A percentile compares a stretch with the other conserved stretches of the same genome.
Conservation (phyloP, 2,888 invertebrate genomes). For the Palloptera scutellata region DNA sequence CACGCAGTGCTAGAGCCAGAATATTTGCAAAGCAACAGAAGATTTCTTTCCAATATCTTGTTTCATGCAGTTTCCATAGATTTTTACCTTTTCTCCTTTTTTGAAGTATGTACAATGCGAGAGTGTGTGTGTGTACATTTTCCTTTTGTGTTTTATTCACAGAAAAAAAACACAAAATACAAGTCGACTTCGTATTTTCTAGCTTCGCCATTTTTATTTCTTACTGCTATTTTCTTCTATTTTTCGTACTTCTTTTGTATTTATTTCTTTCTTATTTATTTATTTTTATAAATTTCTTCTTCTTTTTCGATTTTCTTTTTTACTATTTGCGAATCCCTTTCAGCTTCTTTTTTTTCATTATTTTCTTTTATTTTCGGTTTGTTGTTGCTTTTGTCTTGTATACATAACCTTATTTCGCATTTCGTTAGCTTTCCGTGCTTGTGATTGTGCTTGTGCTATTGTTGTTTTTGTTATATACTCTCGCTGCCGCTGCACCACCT, state of each 20-base stretch:
- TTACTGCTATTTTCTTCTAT: neutral
- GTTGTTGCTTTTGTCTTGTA: slow-evolving; percentile 42
- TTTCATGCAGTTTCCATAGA: too few relatives aligned
- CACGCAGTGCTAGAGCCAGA: too few relatives aligned
- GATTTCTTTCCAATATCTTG: too few relatives aligned
- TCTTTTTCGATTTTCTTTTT: neutral
- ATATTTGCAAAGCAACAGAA: too few relatives aligned
- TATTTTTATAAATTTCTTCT: neutral
- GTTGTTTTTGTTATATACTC: slow-evolving; percentile 4
- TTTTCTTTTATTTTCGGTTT: slow-evolving; percentile 10
- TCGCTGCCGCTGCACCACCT: neutral
- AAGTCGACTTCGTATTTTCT: too few relatives aligned
- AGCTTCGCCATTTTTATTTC: too few relatives aligned
- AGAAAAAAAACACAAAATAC: too few relatives aligned
- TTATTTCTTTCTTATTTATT: slow-evolving; percentile 1
- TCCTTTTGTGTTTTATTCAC: too few relatives aligned
- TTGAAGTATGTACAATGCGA: too few relatives aligned
- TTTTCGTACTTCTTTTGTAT: slow-evolving; percentile 8
- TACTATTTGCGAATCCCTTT: slow-evolving; percentile 22
- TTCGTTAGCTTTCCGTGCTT: slow-evolving; percentile 10
- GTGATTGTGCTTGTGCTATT: neutral
- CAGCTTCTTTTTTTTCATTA: slow-evolving; percentile 16
- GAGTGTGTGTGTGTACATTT: too few relatives aligned
- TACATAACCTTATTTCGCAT: slow-evolving; percentile 58
- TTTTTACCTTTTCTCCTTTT: too few relatives aligned